These are phyloP conservation scores for Crax fasciolata DNA, from an alignment of 2,797 vertebrate genomes.

Conservation along the genomic window DNA sequence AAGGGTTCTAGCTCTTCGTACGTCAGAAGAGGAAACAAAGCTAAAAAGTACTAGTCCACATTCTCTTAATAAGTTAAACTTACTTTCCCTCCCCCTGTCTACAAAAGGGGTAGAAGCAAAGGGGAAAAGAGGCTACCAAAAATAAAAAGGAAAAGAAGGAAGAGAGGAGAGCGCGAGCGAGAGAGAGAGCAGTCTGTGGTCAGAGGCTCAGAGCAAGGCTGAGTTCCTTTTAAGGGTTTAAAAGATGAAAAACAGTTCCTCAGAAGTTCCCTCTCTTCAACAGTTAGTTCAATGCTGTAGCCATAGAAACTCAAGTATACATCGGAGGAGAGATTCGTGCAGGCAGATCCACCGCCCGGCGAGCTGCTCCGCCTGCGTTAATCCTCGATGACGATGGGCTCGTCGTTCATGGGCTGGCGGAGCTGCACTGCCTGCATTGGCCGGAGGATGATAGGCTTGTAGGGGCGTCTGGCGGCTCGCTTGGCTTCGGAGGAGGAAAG, in stretches of 20 bases:
- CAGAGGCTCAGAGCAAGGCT: constrained; percentile 70
- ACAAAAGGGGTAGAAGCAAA: constrained; percentile 83
- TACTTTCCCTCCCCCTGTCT: constrained; percentile 80
- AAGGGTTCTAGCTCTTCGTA: constrained; percentile 86
- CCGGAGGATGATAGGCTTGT: constrained; percentile 83
- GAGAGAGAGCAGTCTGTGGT: constrained; percentile 79
- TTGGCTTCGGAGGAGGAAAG: constrained; percentile 88
- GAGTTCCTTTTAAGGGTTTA: constrained; percentile 74
- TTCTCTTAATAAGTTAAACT: constrained; percentile 94
- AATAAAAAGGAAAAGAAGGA: not conserved
- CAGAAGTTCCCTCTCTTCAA: constrained; percentile 64
- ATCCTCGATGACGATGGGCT: constrained; percentile 87
- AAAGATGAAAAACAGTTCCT: constrained; percentile 87
- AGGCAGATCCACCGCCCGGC: not conserved
- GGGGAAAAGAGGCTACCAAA: constrained; percentile 76
- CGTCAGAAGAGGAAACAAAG: constrained; percentile 90
- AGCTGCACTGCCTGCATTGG: constrained; percentile 84
- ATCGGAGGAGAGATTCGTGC: constrained; percentile 44
- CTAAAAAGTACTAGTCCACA: constrained; percentile 78
- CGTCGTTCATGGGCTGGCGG: constrained; percentile 85
- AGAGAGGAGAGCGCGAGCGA: not conserved
- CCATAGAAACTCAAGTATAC: constrained; percentile 69
- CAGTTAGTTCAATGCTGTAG: constrained; percentile 64
- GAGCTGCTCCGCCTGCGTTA: constrained; percentile 52
- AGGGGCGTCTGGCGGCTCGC: constrained; percentile 84